Evolutionary conservation across 2,113 vertebrate genomes (phyloP), one percentile per base, ranked within the genome.

Genomic region (Ibidorhyncha struthersii): DNA sequence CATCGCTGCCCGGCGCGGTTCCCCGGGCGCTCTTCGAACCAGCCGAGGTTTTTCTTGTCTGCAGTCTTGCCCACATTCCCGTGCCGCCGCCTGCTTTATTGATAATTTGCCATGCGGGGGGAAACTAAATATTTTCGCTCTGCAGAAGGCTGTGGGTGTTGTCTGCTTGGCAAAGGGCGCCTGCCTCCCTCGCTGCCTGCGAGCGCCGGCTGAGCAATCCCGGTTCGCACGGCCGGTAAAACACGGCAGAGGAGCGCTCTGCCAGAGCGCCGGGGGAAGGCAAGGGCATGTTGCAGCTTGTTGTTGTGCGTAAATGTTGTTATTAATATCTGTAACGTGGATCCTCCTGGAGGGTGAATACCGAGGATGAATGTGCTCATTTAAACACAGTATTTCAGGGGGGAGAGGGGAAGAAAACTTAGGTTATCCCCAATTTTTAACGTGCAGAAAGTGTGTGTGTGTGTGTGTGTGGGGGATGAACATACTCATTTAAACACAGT

Each of bases 191-290:
- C 19, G 38, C 70, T 17, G 17, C 11, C 22, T 49, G 55, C 8
- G 76, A 21, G 38, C 23, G 6, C 43, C 9, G 89, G 62, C 34
- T 73, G 88, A 90, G 88, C 74, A 16, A 34, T 84, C 20, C 59
- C 8, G 8, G 29, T 22, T 4, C 14, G 56, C 8, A 0, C 1
- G 12, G 79, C 56, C 73, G 3, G 3, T 3, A 2, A 30, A 49
- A 50, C 30, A 0, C 26, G 8, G 16, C 16, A 4, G 41, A 47
- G 38, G 49, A 58, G 72, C 2, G 32, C 65, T 26, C 38, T 41
- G 50, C 22, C 12, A 9, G 34, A 18, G 40, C 1, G 11, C 71
- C 50, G 12, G 4, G 4, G 3, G 67, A 13, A 66, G 74, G 40
- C 36, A 5, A n/a, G 21, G 82, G 45, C 96, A 8, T 4, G 87